Evolutionary conservation across 2,888 invertebrate species (phyloP).

Genomic region (Chelonus formosanus): DNA sequence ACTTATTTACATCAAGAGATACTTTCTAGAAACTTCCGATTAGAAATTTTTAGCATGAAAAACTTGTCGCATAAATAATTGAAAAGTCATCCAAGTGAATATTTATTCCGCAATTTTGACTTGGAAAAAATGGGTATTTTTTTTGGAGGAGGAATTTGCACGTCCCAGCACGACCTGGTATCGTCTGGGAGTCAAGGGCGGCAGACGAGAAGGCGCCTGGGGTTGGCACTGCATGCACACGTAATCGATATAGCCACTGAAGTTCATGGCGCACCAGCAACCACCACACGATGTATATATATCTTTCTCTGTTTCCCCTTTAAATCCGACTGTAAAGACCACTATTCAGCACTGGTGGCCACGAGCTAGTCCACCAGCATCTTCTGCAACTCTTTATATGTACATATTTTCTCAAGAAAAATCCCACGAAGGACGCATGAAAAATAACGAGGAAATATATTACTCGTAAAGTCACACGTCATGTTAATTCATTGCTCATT

Average conservation of each 20-base stretch:
- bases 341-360: conserved; percentile 7
- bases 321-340: conserved; percentile 2
- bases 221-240: conserved; percentile 51
- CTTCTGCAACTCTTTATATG: conserved; percentile 7
- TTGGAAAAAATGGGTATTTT: too few relatives aligned
- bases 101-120: neutral
- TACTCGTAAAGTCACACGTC: conserved; percentile 19
- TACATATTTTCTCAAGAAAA: neutral
- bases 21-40: too few relatives aligned
- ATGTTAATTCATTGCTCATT: conserved; percentile 1
- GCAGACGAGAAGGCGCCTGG: conserved; percentile 59
- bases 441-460: conserved; percentile 15
- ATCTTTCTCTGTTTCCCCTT: conserved; percentile 32
- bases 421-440: conserved; percentile 15
- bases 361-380: conserved; percentile 6
- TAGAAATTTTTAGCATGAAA: too few relatives aligned
- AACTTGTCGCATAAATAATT: too few relatives aligned
- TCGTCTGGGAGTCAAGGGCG: conserved; percentile 56
- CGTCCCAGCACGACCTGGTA: conserved; percentile 8
- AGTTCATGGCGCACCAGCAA: conserved; percentile 57
- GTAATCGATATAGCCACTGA: conserved; percentile 61
- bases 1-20: conserved; percentile 1
- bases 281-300: conserved; percentile 19
- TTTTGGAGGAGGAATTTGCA: neutral
- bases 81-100: neutral